A percentile compares a stretch with the other conserved stretches of the same genome.
Conservation (phyloP, 2,888 invertebrate species). For the Matsumyia berberina region DNA sequence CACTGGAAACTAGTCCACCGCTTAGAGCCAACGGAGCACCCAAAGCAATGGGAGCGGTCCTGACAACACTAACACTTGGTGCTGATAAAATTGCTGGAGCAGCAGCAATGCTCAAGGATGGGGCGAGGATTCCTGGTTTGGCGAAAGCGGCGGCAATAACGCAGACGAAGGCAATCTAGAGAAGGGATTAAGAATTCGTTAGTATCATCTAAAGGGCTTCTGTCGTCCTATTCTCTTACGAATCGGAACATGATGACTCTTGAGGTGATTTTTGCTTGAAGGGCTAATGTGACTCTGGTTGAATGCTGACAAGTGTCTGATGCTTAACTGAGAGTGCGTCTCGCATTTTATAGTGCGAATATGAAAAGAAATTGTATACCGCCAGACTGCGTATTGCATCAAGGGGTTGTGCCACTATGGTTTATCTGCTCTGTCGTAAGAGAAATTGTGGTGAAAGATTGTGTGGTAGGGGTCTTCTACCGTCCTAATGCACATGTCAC, state of each 20-base stretch:
- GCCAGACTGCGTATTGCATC: neutral
- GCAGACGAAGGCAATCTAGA: conserved; percentile 18
- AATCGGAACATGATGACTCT: conserved; percentile 53
- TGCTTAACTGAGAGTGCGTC: neutral
- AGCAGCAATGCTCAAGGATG: conserved; percentile 20
- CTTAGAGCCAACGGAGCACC: conserved; percentile 19
- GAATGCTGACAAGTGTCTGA: conserved; percentile 52
- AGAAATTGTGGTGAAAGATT: neutral
- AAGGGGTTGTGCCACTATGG: neutral
- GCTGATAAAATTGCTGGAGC: conserved; percentile 29
- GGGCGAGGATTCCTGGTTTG: conserved; percentile 28
- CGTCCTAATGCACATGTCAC: too few relatives aligned
- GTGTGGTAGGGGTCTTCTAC: neutral
- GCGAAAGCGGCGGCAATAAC: conserved; percentile 26
- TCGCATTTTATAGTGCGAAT: conserved; percentile 43
- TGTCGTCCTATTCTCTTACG: conserved; percentile 23
- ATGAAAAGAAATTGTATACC: neutral
- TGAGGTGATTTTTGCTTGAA: neutral
- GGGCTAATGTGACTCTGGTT: neutral
- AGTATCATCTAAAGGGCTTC: neutral
- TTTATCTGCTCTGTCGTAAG: neutral
- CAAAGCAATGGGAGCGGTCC: conserved; percentile 32
- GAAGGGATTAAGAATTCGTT: neutral
- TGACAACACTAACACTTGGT: neutral
- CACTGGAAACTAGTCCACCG: conserved; percentile 36